A percentile compares a stretch with the other conserved stretches of the same genome.
These are phyloP conservation scores for Gymnothorax reevesii DNA, from an alignment of 2,797 vertebrate species.

Conservation along the genomic window DNA sequence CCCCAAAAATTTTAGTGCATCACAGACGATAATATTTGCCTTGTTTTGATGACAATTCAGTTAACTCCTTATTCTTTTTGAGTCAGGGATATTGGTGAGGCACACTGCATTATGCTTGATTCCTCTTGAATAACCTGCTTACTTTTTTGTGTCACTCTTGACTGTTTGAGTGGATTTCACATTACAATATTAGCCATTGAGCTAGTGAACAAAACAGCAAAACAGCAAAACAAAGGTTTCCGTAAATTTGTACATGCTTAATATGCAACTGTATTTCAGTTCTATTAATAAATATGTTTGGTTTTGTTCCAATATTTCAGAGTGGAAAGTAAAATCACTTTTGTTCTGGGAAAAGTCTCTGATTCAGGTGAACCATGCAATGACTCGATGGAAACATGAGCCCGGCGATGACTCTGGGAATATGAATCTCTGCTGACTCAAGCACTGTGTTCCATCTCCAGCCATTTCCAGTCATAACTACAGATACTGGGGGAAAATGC, in stretches of 20 bases:
- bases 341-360: not conserved
- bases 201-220: not conserved
- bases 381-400: not conserved
- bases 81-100: not conserved
- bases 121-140: not conserved
- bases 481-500: not conserved
- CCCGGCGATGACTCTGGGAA: not conserved
- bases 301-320: not conserved
- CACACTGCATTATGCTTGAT: not conserved
- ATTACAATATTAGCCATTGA: not conserved
- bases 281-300: not conserved
- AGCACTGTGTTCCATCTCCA: not conserved
- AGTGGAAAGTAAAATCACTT: not conserved
- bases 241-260: not conserved
- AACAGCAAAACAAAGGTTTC: not conserved
- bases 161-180: not conserved
- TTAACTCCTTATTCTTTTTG: not conserved
- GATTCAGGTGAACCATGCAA: not conserved
- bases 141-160: not conserved
- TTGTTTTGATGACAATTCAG: not conserved
- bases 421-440: not conserved
- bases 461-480: not conserved
- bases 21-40: not conserved
- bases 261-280: not conserved
- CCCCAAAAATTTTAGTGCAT: not conserved